Evolutionary conservation across 2,797 vertebrate genomes (phyloP), one percentile per base, ranked within the genome.

Genomic region (Aphelocoma californica): DNA sequence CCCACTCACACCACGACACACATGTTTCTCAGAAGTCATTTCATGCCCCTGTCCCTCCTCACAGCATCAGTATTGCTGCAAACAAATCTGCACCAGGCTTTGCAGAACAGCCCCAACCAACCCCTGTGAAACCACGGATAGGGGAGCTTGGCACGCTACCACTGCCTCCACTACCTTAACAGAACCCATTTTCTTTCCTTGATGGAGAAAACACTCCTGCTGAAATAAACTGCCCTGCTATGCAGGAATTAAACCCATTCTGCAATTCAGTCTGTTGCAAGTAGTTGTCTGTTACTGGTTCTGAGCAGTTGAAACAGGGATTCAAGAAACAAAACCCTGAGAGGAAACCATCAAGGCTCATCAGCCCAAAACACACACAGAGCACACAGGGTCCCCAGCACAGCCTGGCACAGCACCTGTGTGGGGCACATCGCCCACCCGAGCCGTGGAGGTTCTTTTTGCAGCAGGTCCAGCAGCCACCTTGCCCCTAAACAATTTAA

Each of bases 391-490:
- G 48, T 34, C 15, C 32, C 70, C 1, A 0, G 3, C 5, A 7
- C 3, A 2, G 38, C n/a, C 20, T 23, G 0, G 57, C 4, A 2
- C 42, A 7, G 31, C 3, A 7, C 31, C 21, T 0, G 0, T 8
- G 25, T 7, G 44, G 6, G 42, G 38, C 48, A 3, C 5, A 20
- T 8, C 8, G 1, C 57, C 56, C 2, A 1, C 65, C 12, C 4
- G 7, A 5, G 48, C 24, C 1, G 0, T 0, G 1, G 12, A 45
- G 12, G 31, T 9, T 13, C 65, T 53, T 47, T 50, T 1, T 4
- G 34, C n/a, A 50, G 47, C 44, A 66, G 29, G 71, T 19, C 28
- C 48, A 29, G 44, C 38, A 69, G 42, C 42, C 57, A 54, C 54
- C 1, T 5, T 19, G 40, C 61, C 54, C 21, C 40, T 18, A 11